These are phyloP conservation scores for Amblyjoppa fuscipennis DNA, from an alignment of 2,888 invertebrate genomes.

Conservation along the genomic window DNA sequence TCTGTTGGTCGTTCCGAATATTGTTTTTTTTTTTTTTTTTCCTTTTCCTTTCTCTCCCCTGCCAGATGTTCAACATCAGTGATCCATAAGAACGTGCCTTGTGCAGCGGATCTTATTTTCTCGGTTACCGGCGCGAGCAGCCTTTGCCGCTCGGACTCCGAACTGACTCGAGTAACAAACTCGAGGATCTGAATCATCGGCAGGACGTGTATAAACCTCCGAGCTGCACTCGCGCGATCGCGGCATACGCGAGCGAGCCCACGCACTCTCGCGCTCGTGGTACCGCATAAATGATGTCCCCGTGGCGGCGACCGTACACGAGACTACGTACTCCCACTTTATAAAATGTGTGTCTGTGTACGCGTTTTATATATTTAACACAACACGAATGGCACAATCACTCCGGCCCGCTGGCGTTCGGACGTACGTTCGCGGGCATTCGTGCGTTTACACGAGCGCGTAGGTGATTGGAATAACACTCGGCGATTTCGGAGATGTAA, in stretches of 20 bases:
- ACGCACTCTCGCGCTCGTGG: slow-evolving; percentile 52
- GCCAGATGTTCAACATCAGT: slow-evolving; percentile 31
- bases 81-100: slow-evolving; percentile 23
- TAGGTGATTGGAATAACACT: slow-evolving; percentile 40
- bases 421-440: slow-evolving; percentile 34
- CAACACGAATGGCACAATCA: slow-evolving; percentile 47
- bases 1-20: slow-evolving; percentile 24
- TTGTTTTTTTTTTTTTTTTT: slow-evolving; percentile 30
- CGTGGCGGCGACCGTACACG: slow-evolving; percentile 10
- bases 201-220: slow-evolving; percentile 47
- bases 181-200: slow-evolving; percentile 58
- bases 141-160: neutral
- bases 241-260: slow-evolving; percentile 42
- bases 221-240: slow-evolving; percentile 54
- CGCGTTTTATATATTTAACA: slow-evolving; percentile 29
- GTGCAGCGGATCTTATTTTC: slow-evolving; percentile 27
- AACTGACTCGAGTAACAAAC: slow-evolving; percentile 4
- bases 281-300: slow-evolving; percentile 54
- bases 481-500: slow-evolving; percentile 1
- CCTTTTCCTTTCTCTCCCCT: slow-evolving; percentile 33
- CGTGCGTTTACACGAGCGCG: slow-evolving; percentile 33
- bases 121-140: neutral
- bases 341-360: neutral
- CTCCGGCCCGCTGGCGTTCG: neutral
- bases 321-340: slow-evolving; percentile 4